Conservation (phyloP, 2,888 invertebrate genomes). For the Eupithecia vulgata region DNA sequence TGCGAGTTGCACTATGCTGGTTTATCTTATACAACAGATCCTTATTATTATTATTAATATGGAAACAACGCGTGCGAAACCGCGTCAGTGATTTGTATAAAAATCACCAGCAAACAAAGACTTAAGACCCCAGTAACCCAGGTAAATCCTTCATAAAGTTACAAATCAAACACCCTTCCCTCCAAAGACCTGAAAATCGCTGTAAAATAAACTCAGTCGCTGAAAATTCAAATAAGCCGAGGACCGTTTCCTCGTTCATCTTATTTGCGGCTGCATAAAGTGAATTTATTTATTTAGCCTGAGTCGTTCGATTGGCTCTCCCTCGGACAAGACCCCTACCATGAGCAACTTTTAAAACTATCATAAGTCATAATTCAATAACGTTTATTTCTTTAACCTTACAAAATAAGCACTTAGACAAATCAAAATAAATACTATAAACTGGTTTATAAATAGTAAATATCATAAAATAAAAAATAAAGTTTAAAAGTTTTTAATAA, state of each 20-base stretch:
- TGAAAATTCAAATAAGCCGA: slow-evolving; percentile 10
- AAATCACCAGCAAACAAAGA: neutral
- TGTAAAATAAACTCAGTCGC: neutral
- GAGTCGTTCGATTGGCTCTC: slow-evolving; percentile 12
- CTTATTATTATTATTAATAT: no score
- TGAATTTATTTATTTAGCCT: slow-evolving; percentile 13
- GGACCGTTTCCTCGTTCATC: slow-evolving; percentile 10
- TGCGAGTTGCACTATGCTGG: no score
- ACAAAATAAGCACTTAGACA: no score
- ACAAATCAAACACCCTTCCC: neutral
- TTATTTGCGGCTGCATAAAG: slow-evolving; percentile 7
- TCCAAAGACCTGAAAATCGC: neutral
- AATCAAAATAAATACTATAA: no score
- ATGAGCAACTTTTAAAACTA: neutral
- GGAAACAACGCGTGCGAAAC: neutral
- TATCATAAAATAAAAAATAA: no score
- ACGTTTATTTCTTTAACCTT: no score
- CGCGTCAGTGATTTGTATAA: neutral
- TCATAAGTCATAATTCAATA: no score
- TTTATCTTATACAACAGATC: no score
- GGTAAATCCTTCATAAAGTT: neutral
- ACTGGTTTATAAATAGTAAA: no score
- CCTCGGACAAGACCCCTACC: neutral
- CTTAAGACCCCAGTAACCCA: neutral
- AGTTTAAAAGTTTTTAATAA: neutral